Evolutionary conservation across 2,797 vertebrate genomes (phyloP), one percentile per base, ranked within the genome.

Genomic region (Cygnus olor): DNA sequence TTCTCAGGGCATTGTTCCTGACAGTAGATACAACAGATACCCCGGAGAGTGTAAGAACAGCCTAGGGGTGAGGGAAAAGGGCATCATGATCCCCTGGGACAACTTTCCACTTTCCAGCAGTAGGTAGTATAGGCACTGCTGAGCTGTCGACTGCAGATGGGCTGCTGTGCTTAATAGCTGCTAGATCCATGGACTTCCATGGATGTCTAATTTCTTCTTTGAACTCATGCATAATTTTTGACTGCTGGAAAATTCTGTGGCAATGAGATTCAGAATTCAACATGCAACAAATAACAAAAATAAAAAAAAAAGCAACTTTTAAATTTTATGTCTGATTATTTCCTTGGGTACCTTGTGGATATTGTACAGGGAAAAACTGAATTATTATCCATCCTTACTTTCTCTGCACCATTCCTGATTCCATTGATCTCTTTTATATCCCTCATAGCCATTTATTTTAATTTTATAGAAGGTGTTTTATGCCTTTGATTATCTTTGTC

Each of bases 381-480:
- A 61, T 60, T 88, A 65, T 90, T 79, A 85, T 17, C 22, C 10
- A 20, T 66, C 38, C 27, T 54, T n/a, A 7, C 6, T 85, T 89
- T 82, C 10, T 80, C 89, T 14, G 84, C 42, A 77, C 27, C 10
- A 9, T 82, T 92, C 25, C 10, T 76, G 27, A 42, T 89, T 80
- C 47, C 16, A 44, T 1, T 82, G 38, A 47, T 82, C 10, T 76
- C 36, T 85, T 8, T 63, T 80, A 63, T 28, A 82, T 32, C 6
- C 30, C 58, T 19, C 16, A 25, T 18, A 81, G 45, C 6, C 6
- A 36, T 80, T 77, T 57, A 5, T 95, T 92, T 89, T 85, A 4
- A 51, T 92, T 89, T 90, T 93, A 54, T 73, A 56, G 56, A 47
- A 27, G 8, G 18, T 66, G 34, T 73, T 89, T 82, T 89, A 60